Base-by-base conservation (phyloP, 2,113 vertebrate genomes). In the Phrynosoma blainvillii region DNA sequence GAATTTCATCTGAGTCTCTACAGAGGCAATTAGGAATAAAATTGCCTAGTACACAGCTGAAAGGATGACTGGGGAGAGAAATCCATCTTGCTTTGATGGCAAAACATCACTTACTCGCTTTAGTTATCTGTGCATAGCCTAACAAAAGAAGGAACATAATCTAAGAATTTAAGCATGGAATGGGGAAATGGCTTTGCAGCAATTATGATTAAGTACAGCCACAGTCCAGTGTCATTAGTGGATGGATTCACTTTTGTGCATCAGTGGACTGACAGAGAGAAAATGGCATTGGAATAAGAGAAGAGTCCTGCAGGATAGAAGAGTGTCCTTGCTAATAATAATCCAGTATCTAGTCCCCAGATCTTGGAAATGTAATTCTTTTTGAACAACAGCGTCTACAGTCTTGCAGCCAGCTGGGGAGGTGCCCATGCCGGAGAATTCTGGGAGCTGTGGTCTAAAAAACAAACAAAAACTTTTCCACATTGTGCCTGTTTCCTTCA, bases 31-130 rank as follows among this genome's bases (percentile, higher is more conserved):
- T 89, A 89, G 91, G 88, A 20, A 40, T 71, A 65, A 77, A n/a
- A 92, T 84, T 89, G 89, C 84, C 68, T 86, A 90, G n/a, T 70
- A 74, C 90, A 86, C 91, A 92, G 91, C 54, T 93, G 52, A 54
- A 62, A 81, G 18, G 54, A 75, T 65, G 70, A 75, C 30, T 42
- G 68, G 16, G 47, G 68, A 59, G 36, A 30, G 66, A 80, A 80
- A 73, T 42, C 68, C 54, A 59, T 62, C 25, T 81, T 80, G 11
- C 70, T 75, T 87, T 42, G 36, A 65, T 82, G 36, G 11, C 36
- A 74, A 21, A 47, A 79, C 21, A 71, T 71, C 36, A n/a, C 47
- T 65, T 71, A 84, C 79, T 32, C 79, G 79, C 90, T 84, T 88
- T 91, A 93, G 85, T 54, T 68, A 32, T 30, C 27, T 18, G 54